Conservation (phyloP, 2,888 invertebrate genomes). For the Polyommatus icarus region DNA sequence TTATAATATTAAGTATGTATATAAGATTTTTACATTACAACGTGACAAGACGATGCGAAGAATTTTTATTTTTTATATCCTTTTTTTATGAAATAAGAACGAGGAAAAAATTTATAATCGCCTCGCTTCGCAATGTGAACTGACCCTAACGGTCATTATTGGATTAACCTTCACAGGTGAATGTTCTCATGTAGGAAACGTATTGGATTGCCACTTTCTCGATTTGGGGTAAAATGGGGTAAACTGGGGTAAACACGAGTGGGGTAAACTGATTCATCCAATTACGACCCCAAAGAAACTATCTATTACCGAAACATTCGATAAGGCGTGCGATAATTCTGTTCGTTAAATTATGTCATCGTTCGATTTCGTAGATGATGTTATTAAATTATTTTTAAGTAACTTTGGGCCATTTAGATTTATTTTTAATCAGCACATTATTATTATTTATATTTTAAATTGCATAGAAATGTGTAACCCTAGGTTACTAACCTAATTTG, state of each 20-base stretch:
- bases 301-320: constrained; percentile 48
- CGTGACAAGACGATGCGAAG: too few species aligned
- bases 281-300: constrained; percentile 61
- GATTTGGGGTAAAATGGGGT: constrained; percentile 62
- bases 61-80: too few species aligned
- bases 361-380: not conserved
- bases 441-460: too few species aligned
- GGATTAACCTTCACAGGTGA: constrained; percentile 17
- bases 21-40: too few species aligned
- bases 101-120: too few species aligned
- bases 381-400: not conserved
- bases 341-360: not conserved
- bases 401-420: not conserved
- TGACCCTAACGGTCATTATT: constrained; percentile 4
- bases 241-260: constrained; percentile 53
- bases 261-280: constrained; percentile 79
- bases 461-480: too few species aligned
- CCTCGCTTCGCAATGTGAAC: not conserved
- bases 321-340: constrained; percentile 30
- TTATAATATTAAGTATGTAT: too few species aligned
- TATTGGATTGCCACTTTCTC: constrained; percentile 61
- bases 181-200: constrained; percentile 48
- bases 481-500: too few species aligned
- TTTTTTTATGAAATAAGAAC: too few species aligned
- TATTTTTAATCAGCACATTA: not conserved